Evolutionary conservation across 2,888 invertebrate species (phyloP).

Genomic region (Trissolcus brochymenae): DNA sequence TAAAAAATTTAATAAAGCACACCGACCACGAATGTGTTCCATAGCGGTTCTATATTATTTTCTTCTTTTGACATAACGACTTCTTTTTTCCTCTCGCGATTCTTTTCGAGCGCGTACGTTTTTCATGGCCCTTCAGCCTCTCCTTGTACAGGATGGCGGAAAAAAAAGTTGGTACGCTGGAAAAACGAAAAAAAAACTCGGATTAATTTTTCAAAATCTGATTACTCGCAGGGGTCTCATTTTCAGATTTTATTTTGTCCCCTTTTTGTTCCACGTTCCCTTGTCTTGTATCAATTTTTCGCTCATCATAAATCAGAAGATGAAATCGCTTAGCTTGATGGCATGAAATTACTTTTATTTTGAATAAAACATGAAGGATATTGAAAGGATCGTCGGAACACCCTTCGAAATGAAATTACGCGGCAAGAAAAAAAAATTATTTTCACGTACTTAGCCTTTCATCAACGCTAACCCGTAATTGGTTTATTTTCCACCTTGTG

Average conservation of each 20-base stretch:
- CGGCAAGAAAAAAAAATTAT: background rate
- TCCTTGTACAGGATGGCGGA: too few relatives aligned
- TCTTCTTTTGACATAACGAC: background rate
- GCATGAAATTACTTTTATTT: too few relatives aligned
- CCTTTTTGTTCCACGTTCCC: too few relatives aligned
- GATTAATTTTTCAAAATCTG: too few relatives aligned
- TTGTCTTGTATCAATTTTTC: background rate
- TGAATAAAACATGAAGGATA: too few relatives aligned
- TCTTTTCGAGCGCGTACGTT: background rate
- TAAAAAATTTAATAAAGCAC: slow-evolving; percentile 25
- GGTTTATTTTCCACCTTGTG: slow-evolving; percentile 26
- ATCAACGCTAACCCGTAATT: slow-evolving; percentile 27
- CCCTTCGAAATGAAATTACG: slow-evolving; percentile 2
- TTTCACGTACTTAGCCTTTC: slow-evolving; percentile 3
- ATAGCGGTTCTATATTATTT: slow-evolving; percentile 24
- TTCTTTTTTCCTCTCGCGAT: background rate
- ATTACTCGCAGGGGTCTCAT: too few relatives aligned
- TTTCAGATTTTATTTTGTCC: too few relatives aligned
- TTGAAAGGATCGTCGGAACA: too few relatives aligned
- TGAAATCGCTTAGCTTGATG: too few relatives aligned
- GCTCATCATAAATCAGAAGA: too few relatives aligned
- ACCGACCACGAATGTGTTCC: background rate
- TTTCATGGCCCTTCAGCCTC: slow-evolving; percentile 2
- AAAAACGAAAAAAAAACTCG: too few relatives aligned
- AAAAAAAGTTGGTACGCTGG: too few relatives aligned